Evolutionary conservation across 2,888 invertebrate species (phyloP), one percentile per base, ranked within the genome.

Genomic region (Colletes collaris): DNA sequence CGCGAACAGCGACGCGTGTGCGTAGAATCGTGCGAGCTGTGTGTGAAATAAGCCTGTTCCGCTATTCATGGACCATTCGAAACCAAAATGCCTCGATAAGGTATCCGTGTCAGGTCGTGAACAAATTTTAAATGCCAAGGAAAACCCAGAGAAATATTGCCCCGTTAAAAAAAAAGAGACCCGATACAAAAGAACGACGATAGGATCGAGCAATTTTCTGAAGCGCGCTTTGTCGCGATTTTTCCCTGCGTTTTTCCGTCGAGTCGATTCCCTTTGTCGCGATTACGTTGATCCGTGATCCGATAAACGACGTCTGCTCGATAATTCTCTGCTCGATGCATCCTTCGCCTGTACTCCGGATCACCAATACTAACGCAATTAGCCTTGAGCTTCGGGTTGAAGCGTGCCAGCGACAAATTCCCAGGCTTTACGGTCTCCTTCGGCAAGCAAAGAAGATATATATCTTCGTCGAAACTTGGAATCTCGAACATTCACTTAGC

Each of bases 1-100:
- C 56, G 44, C 10, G 16, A 27, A 37, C 2, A 40, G 44, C 11
- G 8, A 10, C 10, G 19, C 13, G n/a, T 37, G 46, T 37, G 46
- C 10, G n/a, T 37, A 19, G 44, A 46, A 13, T 16, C 53, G 19
- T 40, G 69, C 79, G 84, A 82, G 75, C 10, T 10, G 3, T 0
- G 44, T 10, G 8, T 46, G 8, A 82, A 82, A 79, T 84, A 63
- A 65, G 71, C 60, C 62, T 55, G 75, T 71, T 72, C 49, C 52
- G 27, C 35, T 58, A 49, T 65, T 62, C 67, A 67, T 40, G 71
- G 10, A 8, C 10, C 8, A 46, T 40, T 40, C 7, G 40, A 3
- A 40, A 40, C 40, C 7, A 40, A 27, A 27, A 27, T 27, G 27
- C 27, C 27, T 27, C 27, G 27, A 27, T 27, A 27, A 27, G 27